Conservation (phyloP, 1,140 invertebrate genomes). For the Cydia splendana region DNA sequence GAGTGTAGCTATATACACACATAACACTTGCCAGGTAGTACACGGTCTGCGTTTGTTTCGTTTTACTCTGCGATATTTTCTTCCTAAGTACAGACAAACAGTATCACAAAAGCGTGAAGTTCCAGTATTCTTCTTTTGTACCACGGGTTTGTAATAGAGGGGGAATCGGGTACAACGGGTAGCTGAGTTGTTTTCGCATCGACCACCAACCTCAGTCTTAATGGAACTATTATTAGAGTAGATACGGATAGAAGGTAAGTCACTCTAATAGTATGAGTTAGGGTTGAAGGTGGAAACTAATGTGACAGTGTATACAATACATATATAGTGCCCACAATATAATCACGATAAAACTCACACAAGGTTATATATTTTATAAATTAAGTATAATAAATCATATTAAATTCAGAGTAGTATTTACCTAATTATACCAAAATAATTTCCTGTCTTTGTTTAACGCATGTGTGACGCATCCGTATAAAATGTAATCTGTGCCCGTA, state of each 20-base stretch:
- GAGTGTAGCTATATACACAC: too few relatives aligned
- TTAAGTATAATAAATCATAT: too few relatives aligned
- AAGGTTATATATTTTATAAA: too few relatives aligned
- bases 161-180: constrained; percentile 6
- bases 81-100: not conserved
- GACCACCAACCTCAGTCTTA: not conserved
- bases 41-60: not conserved
- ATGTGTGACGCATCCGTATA: not conserved
- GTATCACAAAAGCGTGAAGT: constrained; percentile 13
- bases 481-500: not conserved
- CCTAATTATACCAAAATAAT: not conserved
- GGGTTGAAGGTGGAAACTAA: too few relatives aligned
- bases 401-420: not conserved
- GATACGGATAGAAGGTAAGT: not conserved
- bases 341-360: too few relatives aligned
- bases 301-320: too few relatives aligned
- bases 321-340: too few relatives aligned
- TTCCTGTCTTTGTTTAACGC: not conserved
- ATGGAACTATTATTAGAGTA: not conserved
- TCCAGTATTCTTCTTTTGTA: not conserved
- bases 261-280: not conserved
- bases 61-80: not conserved
- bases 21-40: not conserved
- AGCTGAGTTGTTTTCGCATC: constrained; percentile 16
- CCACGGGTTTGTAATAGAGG: constrained; percentile 6